Base-by-base conservation (phyloP, 2,888 invertebrate genomes). In the Pharmacophagus antenor region DNA sequence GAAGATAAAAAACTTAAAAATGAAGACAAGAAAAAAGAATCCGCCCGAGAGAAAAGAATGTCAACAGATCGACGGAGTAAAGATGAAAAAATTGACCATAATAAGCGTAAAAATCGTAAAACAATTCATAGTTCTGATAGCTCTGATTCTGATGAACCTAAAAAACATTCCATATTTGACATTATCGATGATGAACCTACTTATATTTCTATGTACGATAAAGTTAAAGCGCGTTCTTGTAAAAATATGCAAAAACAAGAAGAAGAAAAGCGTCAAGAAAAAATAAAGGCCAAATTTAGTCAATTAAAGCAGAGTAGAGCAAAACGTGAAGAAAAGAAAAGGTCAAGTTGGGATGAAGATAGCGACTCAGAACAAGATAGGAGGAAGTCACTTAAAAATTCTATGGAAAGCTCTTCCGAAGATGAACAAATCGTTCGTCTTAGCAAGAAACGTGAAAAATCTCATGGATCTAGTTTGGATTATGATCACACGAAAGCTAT, bases 161-260 rank as follows among this genome's bases (percentile, higher is more conserved):
- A 96, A 81, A 96, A 96, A 80, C 97, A 96, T 89, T 97, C 97
- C 58, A 97, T 97, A 74, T 97, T 97, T 81, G 97, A 97, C 77
- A 96, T 97, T 61, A 94, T 96, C 48, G 95, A 96, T 76, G 97
- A 97, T 74, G 97, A 95, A 62, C 97, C 97, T 0, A 94, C 95
- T 10, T 98, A 97, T 77, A 96, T 98, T 62, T 98, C 98, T 10
- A 99, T 99, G 98, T 99, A 99, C 80, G 98, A 98, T 79, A 98
- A 98, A 86, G 97, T 98, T 0, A 98, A 98, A 83, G 97, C 97
- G 2, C 93, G 97, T 44, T 97, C 97, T 22, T 97, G 97, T 72
- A 97, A 97, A 83, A 97, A 97, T 80, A 96, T 97, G 95, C 96
- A 97, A 79, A 97, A 97, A 77, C 94, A 96, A 77, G 96, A 96